Evolutionary conservation across 2,888 invertebrate species (phyloP), one percentile per base, ranked within the genome.

Genomic region (Acleris laterana): DNA sequence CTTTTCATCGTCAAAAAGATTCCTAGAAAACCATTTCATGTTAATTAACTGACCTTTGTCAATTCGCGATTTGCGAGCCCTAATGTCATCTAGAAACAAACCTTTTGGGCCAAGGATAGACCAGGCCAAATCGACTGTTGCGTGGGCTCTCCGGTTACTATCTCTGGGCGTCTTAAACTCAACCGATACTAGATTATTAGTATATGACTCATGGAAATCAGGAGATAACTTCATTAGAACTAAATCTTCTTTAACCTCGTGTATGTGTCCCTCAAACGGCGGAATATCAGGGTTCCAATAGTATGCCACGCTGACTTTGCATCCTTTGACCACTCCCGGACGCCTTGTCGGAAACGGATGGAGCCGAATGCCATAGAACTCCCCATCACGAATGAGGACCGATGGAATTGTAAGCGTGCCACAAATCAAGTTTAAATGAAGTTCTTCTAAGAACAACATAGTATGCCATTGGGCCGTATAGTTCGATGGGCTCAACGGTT

Each of bases 371-470:
- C 2, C 20, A 20, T 2, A 20, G 20, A 20, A 20, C 2, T 1
- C 20, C 20, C n/a, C n/a, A n/a, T n/a, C n/a, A n/a, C n/a, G n/a
- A n/a, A n/a, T n/a, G n/a, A n/a, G n/a, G n/a, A n/a, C n/a, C n/a
- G n/a, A n/a, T n/a, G n/a, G n/a, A n/a, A n/a, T n/a, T n/a, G n/a
- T n/a, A n/a, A n/a, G n/a, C n/a, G n/a, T n/a, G n/a, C n/a, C n/a
- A n/a, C n/a, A n/a, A n/a, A n/a, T n/a, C n/a, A n/a, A n/a, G n/a
- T n/a, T n/a, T n/a, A n/a, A n/a, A n/a, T n/a, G n/a, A n/a, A n/a
- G n/a, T n/a, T n/a, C 98, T 85, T 98, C 98, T 72, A 98, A 90
- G 83, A 95, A 95, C 0, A 98, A 77, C 53, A 98, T 89, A 5
- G 94, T 90, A 74, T 96, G 95, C 87, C 97, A 97, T 74, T 94